Conservation (phyloP, 1,140 invertebrate genomes). For the Saccostrea cuccullata region DNA sequence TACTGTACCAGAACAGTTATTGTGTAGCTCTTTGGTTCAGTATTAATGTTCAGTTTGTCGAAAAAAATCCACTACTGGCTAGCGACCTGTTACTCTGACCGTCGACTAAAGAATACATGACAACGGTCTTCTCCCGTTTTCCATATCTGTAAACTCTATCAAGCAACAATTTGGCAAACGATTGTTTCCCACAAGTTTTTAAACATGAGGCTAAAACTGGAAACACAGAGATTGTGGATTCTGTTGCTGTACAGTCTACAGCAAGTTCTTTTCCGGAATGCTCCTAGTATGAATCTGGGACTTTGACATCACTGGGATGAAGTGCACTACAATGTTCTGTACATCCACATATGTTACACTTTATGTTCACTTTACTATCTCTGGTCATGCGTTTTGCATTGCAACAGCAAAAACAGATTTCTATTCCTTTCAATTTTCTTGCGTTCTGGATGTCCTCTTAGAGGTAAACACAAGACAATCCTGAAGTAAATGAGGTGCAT, state of each 20-base stretch:
- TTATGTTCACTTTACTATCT: slow-evolving; percentile 22
- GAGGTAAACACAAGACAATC: slow-evolving; percentile 34
- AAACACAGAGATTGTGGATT: too few relatives aligned
- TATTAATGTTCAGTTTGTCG: slow-evolving; percentile 41
- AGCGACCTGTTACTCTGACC: slow-evolving; percentile 7
- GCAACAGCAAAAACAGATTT: slow-evolving; percentile 48
- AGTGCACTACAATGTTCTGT: too few relatives aligned
- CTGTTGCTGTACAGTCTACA: background rate
- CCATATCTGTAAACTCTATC: background rate
- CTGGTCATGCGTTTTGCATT: slow-evolving; percentile 11
- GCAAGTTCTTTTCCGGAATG: slow-evolving; percentile 38
- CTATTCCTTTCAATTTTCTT: slow-evolving; percentile 39
- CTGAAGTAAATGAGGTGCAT: slow-evolving; percentile 17
- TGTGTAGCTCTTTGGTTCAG: background rate
- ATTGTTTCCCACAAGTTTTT: slow-evolving; percentile 37
- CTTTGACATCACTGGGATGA: slow-evolving; percentile 31
- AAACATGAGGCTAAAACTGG: slow-evolving; percentile 13
- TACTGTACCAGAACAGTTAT: background rate
- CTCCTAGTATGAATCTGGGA: background rate
- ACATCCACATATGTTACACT: slow-evolving; percentile 35
- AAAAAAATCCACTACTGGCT: background rate
- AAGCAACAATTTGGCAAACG: slow-evolving; percentile 9
- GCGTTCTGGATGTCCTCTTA: background rate
- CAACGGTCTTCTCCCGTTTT: background rate
- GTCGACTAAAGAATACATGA: background rate